Base-by-base conservation (phyloP, 2,797 vertebrate genomes). In the Rhinophrynus dorsalis region DNA sequence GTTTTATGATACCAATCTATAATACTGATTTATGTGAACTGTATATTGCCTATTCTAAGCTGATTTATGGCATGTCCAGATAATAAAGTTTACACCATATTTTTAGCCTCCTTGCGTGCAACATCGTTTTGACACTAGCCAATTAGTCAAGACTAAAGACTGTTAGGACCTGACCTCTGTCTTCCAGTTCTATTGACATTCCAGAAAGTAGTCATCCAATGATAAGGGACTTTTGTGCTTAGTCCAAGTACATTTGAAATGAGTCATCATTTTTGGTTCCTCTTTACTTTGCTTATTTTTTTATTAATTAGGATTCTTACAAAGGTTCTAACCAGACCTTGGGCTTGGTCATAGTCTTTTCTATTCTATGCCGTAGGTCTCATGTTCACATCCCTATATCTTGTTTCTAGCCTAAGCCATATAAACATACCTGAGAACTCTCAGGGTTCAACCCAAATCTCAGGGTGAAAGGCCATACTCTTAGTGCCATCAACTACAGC, bases 1-100 rank as follows among this genome's bases (percentile, higher is more conserved):
- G 44, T 3, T 72, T 72, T 72, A 72, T 65, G 61, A 29, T 23
- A 48, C 40, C 60, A 20, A 58, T 72, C 57, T 72, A 65, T 65
- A 17, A 48, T 38, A 17, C 13, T 52, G 17, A 58, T 51, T 58
- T 45, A 38, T 71, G 60, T 17, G 18, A 21, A 33, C 13, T 17
- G 50, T 32, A 58, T 50, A 24, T 15, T 42, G 42, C 42, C 10
- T 12, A 42, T 32, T 58, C 10, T 20, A 17, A 20, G 12, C 11
- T 65, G 68, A 72, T 72, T 72, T 72, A 72, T 64, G 33, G 20
- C 15, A 50, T 52, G 5, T 6, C 17, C 23, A 30, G 63, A 50
- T 40, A 57, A 30, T 18, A 3, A 42, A 18, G 20, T 51, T 68
- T 30, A 13, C 7, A n/a, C 7, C 17, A 21, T 17, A 23, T 58